These are phyloP conservation scores for Xylota segnis DNA, from an alignment of 2,888 invertebrate genomes.

Conservation along the genomic window DNA sequence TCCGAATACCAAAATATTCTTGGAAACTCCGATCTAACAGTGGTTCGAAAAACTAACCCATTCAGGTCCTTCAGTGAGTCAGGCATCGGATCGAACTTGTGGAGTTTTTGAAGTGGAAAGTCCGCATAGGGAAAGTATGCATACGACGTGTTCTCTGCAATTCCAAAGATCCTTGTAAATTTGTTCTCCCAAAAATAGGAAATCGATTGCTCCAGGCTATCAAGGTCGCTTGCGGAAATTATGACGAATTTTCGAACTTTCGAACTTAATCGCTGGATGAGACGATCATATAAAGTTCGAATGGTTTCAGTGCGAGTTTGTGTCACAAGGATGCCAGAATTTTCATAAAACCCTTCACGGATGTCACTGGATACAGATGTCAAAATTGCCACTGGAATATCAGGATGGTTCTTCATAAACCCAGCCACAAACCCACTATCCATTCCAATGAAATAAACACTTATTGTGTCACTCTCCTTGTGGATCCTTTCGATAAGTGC, in stretches of 20 bases:
- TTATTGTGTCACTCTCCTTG: no score
- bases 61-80: slow-evolving; percentile 34
- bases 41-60: slow-evolving; percentile 27
- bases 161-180: slow-evolving; percentile 44
- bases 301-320: not conserved
- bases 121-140: not conserved
- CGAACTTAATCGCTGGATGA: not conserved
- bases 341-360: not conserved
- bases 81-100: not conserved
- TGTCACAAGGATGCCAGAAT: not conserved
- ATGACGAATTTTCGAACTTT: slow-evolving; percentile 41
- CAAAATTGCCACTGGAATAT: slow-evolving; percentile 27
- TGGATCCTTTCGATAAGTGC: no score
- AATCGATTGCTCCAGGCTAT: not conserved
- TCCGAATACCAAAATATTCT: slow-evolving; percentile 22
- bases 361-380: not conserved
- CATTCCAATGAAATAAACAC: not conserved
- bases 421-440: not conserved
- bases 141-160: not conserved
- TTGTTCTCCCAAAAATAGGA: slow-evolving; percentile 18
- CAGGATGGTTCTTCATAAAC: not conserved
- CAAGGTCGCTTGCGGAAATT: not conserved
- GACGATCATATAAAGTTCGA: not conserved
- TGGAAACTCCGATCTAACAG: slow-evolving; percentile 22
- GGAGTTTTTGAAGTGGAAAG: not conserved